These are phyloP conservation scores for Phymorhynchus buccinoides DNA, from an alignment of 1,140 invertebrate genomes.

Conservation along the genomic window DNA sequence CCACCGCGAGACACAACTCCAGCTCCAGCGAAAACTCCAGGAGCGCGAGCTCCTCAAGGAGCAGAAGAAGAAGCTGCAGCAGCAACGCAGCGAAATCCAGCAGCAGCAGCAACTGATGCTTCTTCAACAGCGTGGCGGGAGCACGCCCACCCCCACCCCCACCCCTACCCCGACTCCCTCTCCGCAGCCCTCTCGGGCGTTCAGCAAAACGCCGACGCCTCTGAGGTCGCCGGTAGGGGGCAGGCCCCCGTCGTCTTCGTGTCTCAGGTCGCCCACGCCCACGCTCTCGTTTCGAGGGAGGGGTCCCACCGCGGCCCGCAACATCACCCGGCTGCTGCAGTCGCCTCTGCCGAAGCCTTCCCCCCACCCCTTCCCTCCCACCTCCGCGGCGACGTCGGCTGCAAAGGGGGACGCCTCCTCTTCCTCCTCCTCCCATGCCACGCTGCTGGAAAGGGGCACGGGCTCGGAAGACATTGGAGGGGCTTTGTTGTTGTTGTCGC, in stretches of 20 bases:
- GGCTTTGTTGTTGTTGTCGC: too few relatives aligned
- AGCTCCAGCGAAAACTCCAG: slow-evolving; percentile 80
- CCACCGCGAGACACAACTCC: slow-evolving; percentile 79
- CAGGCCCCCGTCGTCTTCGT: slow-evolving; percentile 38
- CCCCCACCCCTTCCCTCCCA: background rate
- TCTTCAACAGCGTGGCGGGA: background rate
- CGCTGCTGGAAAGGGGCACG: too few relatives aligned
- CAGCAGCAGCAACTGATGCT: slow-evolving; percentile 31
- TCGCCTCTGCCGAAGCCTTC: slow-evolving; percentile 25
- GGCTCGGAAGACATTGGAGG: too few relatives aligned
- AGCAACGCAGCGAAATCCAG: slow-evolving; percentile 67
- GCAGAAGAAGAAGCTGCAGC: slow-evolving; percentile 82
- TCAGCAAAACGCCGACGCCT: slow-evolving; percentile 37
- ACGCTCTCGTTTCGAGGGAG: slow-evolving; percentile 27
- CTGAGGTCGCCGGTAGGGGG: slow-evolving; percentile 26
- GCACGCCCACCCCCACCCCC: slow-evolving; percentile 40
- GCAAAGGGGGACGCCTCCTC: slow-evolving; percentile 12
- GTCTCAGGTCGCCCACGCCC: slow-evolving; percentile 34
- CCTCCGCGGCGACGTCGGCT: background rate
- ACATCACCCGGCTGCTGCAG: slow-evolving; percentile 42
- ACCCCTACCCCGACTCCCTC: slow-evolving; percentile 31
- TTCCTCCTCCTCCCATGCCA: background rate
- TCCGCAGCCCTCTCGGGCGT: slow-evolving; percentile 20
- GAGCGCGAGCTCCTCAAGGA: slow-evolving; percentile 82
- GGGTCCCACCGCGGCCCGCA: slow-evolving; percentile 15